phyloP scores from a whole-genome alignment of 2,113 vertebrate genomes.

The Zosterops lateralis region DNA sequence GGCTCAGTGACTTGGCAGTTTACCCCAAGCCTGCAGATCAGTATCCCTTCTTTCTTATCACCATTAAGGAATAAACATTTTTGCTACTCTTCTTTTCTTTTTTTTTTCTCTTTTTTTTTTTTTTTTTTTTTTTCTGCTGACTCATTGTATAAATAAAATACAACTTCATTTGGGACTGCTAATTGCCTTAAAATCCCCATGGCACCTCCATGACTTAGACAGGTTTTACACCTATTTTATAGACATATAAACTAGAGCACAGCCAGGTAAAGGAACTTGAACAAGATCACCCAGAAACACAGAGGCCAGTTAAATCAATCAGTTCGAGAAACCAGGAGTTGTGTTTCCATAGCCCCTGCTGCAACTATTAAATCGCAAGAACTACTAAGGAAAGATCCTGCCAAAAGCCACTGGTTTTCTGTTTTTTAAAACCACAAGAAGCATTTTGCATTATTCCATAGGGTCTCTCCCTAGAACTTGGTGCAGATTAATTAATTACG shows the following conservation, averaged over 20 bases:
- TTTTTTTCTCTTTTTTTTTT: not conserved
- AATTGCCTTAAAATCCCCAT: not conserved
- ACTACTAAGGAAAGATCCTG: not conserved
- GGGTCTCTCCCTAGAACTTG: not conserved
- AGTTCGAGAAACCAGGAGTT: not conserved
- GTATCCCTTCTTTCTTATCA: not conserved
- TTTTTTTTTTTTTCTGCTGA: not conserved
- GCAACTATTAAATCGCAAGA: constrained; percentile 23
- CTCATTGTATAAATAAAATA: not conserved
- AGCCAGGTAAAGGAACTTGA: not conserved
- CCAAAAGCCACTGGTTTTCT: not conserved
- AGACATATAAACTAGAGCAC: not conserved
- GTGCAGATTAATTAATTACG: constrained; percentile 11
- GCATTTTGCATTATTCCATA: not conserved
- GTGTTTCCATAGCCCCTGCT: constrained; percentile 29
- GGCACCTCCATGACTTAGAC: not conserved
- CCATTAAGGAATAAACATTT: not conserved
- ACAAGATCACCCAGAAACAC: not conserved
- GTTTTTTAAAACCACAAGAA: constrained; percentile 12
- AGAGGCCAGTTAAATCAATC: not conserved
- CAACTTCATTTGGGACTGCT: not conserved
- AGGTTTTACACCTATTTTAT: not conserved
- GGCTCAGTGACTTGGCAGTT: not conserved
- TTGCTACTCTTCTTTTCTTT: not conserved
- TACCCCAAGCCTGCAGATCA: not conserved